Evolutionary conservation across 37 sponge, comb jelly and placozoan genomes (phyloP).

Genomic region (Beroe ovata): DNA sequence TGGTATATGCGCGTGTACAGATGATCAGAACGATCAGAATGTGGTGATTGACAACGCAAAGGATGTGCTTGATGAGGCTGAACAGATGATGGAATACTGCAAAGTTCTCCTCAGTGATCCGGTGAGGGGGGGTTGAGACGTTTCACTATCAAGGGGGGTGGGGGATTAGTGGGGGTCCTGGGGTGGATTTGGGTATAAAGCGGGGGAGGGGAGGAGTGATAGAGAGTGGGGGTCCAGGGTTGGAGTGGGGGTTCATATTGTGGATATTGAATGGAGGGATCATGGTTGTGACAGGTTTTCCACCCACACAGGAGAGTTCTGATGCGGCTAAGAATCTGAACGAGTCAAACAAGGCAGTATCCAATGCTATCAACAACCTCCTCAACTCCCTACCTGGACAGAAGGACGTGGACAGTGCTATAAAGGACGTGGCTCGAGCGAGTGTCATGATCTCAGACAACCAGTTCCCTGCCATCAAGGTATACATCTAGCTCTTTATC

Average conservation of each 20-base stretch:
- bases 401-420: conserved; percentile 95
- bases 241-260: too few relatives aligned
- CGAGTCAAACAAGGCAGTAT: conserved; percentile 93
- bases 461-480: conserved; percentile 55
- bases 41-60: conserved; percentile 68
- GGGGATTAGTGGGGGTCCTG: too few relatives aligned
- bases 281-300: too few relatives aligned
- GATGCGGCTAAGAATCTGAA: conserved; percentile 46
- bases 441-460: conserved; percentile 66
- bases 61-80: conserved; percentile 68
- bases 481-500: too few relatives aligned
- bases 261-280: too few relatives aligned
- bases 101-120: conserved; percentile 31
- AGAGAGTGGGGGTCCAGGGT: too few relatives aligned
- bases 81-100: conserved; percentile 39
- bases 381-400: conserved; percentile 96
- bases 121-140: not conserved
- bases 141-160: too few relatives aligned
- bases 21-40: conserved; percentile 47
- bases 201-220: too few relatives aligned
- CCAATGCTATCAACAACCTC: conserved; percentile 88
- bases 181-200: too few relatives aligned
- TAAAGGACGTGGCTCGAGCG: conserved; percentile 90
- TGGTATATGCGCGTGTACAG: conserved; percentile 40
- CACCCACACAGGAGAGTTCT: conserved; percentile 33